Evolutionary conservation across 2,888 invertebrate species (phyloP).

Genomic region (Phytoseiulus persimilis): DNA sequence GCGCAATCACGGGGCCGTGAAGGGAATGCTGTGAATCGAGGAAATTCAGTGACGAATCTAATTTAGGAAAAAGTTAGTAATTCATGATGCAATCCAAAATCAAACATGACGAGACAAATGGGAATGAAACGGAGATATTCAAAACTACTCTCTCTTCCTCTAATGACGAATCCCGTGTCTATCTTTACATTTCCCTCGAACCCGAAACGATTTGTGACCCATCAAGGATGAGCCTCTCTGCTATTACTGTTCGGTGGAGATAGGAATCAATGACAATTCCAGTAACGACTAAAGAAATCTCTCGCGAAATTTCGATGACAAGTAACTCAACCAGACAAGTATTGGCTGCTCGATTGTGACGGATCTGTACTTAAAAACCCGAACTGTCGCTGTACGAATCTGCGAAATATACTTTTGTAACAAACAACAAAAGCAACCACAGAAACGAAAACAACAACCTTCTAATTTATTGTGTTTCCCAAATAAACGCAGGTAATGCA

Average conservation of each 20-base stretch:
- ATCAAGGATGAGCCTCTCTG: background rate
- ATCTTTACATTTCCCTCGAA: background rate
- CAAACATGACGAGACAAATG: background rate
- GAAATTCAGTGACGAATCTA: background rate
- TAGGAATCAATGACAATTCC: background rate
- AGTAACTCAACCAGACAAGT: background rate
- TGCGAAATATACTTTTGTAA: background rate
- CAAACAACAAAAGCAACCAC: background rate
- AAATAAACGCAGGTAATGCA: conserved; percentile 17
- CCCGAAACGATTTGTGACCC: background rate
- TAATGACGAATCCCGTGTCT: background rate
- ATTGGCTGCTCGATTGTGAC: background rate
- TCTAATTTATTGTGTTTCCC: conserved; percentile 35
- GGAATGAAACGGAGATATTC: background rate
- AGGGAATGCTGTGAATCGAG: background rate
- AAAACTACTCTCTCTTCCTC: background rate
- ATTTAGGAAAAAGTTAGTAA: background rate
- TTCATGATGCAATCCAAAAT: conserved; percentile 31
- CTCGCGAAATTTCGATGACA: background rate
- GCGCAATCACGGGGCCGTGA: background rate
- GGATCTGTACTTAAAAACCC: background rate
- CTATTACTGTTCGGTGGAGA: background rate
- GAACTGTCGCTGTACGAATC: background rate
- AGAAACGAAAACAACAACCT: conserved; percentile 36
- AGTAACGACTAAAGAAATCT: background rate